These are phyloP conservation scores for Malacosoma neustria DNA, from an alignment of 2,888 invertebrate genomes.

Conservation along the genomic window DNA sequence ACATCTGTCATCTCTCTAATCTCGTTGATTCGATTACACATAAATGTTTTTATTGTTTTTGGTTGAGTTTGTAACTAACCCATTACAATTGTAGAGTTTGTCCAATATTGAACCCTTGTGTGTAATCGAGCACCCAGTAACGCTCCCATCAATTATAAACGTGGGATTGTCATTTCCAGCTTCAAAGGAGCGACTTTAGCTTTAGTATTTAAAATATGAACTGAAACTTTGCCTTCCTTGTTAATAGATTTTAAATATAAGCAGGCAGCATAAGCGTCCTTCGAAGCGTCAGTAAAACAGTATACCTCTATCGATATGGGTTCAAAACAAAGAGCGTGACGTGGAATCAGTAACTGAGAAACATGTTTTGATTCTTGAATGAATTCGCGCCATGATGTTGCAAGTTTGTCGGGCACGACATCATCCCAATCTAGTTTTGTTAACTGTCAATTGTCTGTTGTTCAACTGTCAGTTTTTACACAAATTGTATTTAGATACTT, in stretches of 20 bases:
- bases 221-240: background rate
- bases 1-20: conserved; percentile 9
- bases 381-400: too few relatives aligned
- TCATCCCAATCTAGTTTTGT: too few relatives aligned
- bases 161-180: conserved; percentile 11
- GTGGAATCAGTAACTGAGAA: too few relatives aligned
- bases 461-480: too few relatives aligned
- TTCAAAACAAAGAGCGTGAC: too few relatives aligned
- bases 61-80: conserved; percentile 11
- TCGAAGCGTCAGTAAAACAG: conserved; percentile 12
- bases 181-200: conserved; percentile 13
- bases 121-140: conserved; percentile 10
- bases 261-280: too few relatives aligned
- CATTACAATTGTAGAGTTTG: conserved; percentile 12
- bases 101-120: conserved; percentile 10
- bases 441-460: too few relatives aligned
- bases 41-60: conserved; percentile 12
- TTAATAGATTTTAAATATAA: conserved; percentile 8
- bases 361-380: too few relatives aligned
- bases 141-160: conserved; percentile 12
- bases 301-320: conserved; percentile 10
- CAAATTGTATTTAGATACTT: too few relatives aligned
- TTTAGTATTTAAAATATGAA: conserved; percentile 12
- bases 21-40: conserved; percentile 11
- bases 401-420: too few relatives aligned